Conservation (phyloP, 2,888 invertebrate genomes). For the Pachycephus smyrnensis region DNA sequence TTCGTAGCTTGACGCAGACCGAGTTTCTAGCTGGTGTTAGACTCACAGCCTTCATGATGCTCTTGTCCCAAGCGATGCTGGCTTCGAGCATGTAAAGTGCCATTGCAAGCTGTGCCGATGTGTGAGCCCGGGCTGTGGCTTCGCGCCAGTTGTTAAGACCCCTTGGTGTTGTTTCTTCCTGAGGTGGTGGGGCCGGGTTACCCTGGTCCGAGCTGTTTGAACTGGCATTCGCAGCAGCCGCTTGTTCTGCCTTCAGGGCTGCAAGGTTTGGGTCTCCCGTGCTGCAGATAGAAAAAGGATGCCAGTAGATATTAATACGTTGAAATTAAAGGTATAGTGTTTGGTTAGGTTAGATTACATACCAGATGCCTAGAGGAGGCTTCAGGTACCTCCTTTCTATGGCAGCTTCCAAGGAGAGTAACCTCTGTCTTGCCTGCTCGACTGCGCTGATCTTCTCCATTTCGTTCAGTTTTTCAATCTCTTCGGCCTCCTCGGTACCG, state of each 20-base stretch:
- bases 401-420: conserved; percentile 87
- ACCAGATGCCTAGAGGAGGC: conserved; percentile 85
- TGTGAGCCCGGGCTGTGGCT: conserved; percentile 85
- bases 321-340: not conserved
- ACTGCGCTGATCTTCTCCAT: conserved; percentile 69
- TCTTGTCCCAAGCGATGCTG: conserved; percentile 98
- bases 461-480: conserved; percentile 65
- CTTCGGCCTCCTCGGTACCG: conserved; percentile 70
- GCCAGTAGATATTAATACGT: not conserved
- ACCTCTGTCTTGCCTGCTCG: conserved; percentile 76
- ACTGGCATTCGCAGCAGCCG: conserved; percentile 61
- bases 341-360: conserved; percentile 38
- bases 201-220: conserved; percentile 60
- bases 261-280: conserved; percentile 76
- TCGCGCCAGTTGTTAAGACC: conserved; percentile 91
- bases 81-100: conserved; percentile 90
- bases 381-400: conserved; percentile 94
- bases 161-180: conserved; percentile 75
- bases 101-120: conserved; percentile 92
- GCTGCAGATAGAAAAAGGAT: conserved; percentile 44
- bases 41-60: conserved; percentile 99
- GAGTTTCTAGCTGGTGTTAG: conserved; percentile 64
- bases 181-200: conserved; percentile 57
- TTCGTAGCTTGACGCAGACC: conserved; percentile 64
- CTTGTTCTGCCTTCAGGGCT: conserved; percentile 69